Conservation (phyloP, 1,140 invertebrate species). For the Maniola jurtina region DNA sequence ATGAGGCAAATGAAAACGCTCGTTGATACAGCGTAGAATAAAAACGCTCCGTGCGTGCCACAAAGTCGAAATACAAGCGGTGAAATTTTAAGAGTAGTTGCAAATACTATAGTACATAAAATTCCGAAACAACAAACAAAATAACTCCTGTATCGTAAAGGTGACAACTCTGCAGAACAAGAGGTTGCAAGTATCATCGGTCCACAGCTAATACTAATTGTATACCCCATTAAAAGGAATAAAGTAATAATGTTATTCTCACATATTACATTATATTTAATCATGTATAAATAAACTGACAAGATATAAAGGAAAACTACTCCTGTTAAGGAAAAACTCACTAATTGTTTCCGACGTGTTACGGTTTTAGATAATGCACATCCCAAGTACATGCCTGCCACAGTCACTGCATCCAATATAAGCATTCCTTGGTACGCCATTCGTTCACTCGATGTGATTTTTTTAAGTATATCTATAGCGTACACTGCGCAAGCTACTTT, state of each 20-base stretch:
- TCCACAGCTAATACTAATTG: constrained; percentile 30
- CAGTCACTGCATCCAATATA: constrained; percentile 39
- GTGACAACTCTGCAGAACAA: constrained; percentile 26
- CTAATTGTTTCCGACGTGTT: constrained; percentile 30
- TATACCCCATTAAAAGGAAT: constrained; percentile 28
- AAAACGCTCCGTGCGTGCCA: constrained; percentile 31
- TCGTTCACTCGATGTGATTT: constrained; percentile 34
- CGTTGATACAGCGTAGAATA: constrained; percentile 27
- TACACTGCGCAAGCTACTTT: constrained; percentile 44
- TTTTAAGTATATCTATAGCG: constrained; percentile 39
- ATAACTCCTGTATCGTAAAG: constrained; percentile 23
- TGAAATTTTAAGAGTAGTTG: constrained; percentile 26
- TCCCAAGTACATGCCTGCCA: constrained; percentile 35
- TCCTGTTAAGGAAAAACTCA: constrained; percentile 22
- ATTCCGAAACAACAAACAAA: constrained; percentile 15
- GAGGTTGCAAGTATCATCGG: constrained; percentile 18
- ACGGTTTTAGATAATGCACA: constrained; percentile 33
- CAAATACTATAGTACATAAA: constrained; percentile 3
- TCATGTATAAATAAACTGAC: constrained; percentile 38
- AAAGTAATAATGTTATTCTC: constrained; percentile 35
- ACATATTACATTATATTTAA: constrained; percentile 27
- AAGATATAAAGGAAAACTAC: constrained; percentile 36
- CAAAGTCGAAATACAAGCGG: constrained; percentile 31
- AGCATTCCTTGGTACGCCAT: constrained; percentile 26
- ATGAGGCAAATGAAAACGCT: constrained; percentile 15